Evolutionary conservation across 2,113 vertebrate species (phyloP), one percentile per base, ranked within the genome.

Genomic region (Phainopepla nitens): DNA sequence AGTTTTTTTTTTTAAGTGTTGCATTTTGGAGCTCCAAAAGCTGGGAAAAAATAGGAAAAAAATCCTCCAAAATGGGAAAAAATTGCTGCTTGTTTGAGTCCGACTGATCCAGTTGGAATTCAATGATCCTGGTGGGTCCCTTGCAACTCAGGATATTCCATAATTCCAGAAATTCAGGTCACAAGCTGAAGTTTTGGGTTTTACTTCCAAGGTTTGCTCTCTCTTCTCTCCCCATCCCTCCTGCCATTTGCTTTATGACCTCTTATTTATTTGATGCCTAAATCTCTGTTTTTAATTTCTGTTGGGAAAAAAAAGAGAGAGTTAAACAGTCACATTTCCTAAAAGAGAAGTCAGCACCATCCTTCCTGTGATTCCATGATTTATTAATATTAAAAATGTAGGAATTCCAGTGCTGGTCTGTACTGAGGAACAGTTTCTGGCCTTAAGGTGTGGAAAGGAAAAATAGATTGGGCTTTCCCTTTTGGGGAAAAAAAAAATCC

Each of bases 1-100:
- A 4, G 7, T 75, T 35, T 56, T 23, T 5, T 25, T 22, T 68
- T 73, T 36, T 8, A 28, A 1, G 0, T 73, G 42, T 22, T 9
- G 8, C 4, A 9, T 86, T 83, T 72, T 7, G 8, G 41, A 64
- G 24, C 5, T 69, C 28, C 25, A 50, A 71, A 84, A 73, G 9
- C 39, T 86, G 24, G 21, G 5, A 50, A 12, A 28, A 25, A 47
- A 8, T 1, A 12, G 27, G 27, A 72, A 41, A 41, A 49, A 79
- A 86, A 42, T 7, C 31, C 54, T 53, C 29, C 8, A 33, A 75
- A 91, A 65, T 2, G 4, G 50, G 27, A 19, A 50, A 33, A 62
- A 7, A 2, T 19, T 33, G 18, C 24, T 49, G 70, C 18, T 56
- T 56, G 28, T 73, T 73, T 33, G n/a, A 41, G 15, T 23, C 15